Evolutionary conservation across 2,113 vertebrate species (phyloP), one percentile per base, ranked within the genome.

Genomic region (Rousettus leschenaultii): DNA sequence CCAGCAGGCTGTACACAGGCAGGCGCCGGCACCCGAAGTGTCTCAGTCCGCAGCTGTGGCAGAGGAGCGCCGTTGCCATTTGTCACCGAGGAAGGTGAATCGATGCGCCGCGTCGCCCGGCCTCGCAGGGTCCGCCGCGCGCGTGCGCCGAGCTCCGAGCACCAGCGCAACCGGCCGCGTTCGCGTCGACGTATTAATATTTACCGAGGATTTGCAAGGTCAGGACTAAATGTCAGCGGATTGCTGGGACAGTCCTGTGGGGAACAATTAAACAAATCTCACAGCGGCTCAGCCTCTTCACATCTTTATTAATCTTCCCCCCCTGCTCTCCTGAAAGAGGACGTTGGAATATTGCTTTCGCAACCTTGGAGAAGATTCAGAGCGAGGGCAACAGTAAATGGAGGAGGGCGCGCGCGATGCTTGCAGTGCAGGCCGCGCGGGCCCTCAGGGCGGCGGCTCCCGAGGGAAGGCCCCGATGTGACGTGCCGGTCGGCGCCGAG

Each of bases 131-230:
- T 98, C 98, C 98, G 98, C 98, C 95, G 98, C 98, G 48, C 97
- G 98, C 98, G 98, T 98, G 98, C 98, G 98, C 98, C 96, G 94
- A 98, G 98, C 98, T 98, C 98, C 91, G 30, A 98, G 98, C 98
- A 98, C 98, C 99, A 98, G 98, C 98, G 98, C 98, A 98, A 98
- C 98, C 97, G 94, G 97, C 93, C 98, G 98, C 98, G 98, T 99
- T 99, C 99, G 98, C 98, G 98, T 98, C 99, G 98, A 98, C 98
- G 98, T 99, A 99, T 99, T 99, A 99, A 99, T 99, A 99, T 99
- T 99, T 99, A 98, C 99, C 98, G 98, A 99, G 99, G 98, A 99
- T 99, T 99, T 99, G 99, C 99, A 99, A 98, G 99, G 99, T 99
- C 98, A 98, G 98, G 99, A 98, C 98, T 98, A 98, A 99, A 99